These are phyloP conservation scores for Lepidocyrtoides sp. DNA, from an alignment of 2,888 invertebrate species.

Conservation along the genomic window DNA sequence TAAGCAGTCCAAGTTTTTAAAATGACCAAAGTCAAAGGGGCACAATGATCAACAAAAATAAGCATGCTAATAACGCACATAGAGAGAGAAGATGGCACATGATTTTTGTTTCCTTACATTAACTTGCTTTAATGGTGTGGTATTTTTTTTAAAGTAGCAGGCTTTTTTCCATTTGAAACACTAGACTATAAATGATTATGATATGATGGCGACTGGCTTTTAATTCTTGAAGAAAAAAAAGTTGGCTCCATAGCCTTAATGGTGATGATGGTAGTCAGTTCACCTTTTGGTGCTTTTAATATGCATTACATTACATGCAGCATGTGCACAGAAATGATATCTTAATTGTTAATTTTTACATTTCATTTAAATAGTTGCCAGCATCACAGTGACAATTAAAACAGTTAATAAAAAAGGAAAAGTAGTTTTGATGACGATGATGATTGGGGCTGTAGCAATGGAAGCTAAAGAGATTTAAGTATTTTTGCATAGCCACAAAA, in stretches of 20 bases:
- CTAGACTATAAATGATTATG: background rate
- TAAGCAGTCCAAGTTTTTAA: no score
- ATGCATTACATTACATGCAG: background rate
- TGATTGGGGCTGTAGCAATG: no score
- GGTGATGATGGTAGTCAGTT: background rate
- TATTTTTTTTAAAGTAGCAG: background rate
- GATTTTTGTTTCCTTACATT: background rate
- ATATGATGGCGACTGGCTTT: background rate
- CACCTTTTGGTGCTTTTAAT: background rate
- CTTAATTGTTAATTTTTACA: slow-evolving; percentile 19
- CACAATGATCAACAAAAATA: no score
- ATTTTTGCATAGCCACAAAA: background rate
- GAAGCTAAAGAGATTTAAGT: background rate
- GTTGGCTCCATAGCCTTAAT: background rate
- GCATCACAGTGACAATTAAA: background rate
- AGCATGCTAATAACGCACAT: no score
- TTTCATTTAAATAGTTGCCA: background rate
- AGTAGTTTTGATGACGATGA: background rate
- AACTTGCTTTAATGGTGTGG: background rate
- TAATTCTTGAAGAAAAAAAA: background rate
- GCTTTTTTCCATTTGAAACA: background rate
- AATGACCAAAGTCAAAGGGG: no score
- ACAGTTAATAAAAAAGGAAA: background rate
- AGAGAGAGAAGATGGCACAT: background rate
- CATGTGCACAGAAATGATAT: background rate